A percentile compares a stretch with the other conserved stretches of the same genome.
Conservation (phyloP, 2,113 vertebrate species). For the Rhineura floridana region DNA sequence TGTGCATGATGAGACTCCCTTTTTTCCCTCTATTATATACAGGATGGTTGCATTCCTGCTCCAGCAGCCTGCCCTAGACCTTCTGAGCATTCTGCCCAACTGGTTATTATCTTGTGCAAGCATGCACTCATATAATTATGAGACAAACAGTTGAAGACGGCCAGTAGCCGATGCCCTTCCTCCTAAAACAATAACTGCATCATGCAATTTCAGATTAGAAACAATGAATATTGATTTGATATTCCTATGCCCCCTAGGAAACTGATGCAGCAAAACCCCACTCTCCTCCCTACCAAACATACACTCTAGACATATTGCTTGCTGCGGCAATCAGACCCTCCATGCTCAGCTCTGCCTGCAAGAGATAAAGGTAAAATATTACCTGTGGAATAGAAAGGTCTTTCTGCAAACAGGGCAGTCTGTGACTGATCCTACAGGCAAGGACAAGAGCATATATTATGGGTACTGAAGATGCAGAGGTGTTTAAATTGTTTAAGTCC, state of each 20-base stretch:
- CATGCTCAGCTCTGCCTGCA: neutral
- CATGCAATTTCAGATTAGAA: neutral
- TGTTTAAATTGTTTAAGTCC: neutral
- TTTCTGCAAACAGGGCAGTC: neutral
- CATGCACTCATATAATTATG: neutral
- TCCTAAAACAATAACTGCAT: neutral
- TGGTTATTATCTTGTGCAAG: neutral
- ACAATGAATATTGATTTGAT: slow-evolving; percentile 10
- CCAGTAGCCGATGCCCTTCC: neutral
- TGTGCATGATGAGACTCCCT: neutral
- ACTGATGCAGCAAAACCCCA: neutral
- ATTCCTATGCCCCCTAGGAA: slow-evolving; percentile 8
- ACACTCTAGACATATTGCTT: neutral
- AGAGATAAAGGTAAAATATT: slow-evolving; percentile 15
- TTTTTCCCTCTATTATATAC: neutral
- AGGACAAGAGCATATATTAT: slow-evolving; percentile 7
- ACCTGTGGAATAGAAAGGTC: neutral
- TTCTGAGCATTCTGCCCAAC: neutral
- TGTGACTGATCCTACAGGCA: slow-evolving; percentile 2
- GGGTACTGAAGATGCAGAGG: neutral
- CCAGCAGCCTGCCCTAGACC: neutral
- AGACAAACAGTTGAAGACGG: neutral
- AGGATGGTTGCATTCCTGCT: neutral
- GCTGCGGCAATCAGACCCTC: neutral
- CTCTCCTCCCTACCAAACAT: neutral